Evolutionary conservation across 2,113 vertebrate species (phyloP).

Genomic region (Esox niger): DNA sequence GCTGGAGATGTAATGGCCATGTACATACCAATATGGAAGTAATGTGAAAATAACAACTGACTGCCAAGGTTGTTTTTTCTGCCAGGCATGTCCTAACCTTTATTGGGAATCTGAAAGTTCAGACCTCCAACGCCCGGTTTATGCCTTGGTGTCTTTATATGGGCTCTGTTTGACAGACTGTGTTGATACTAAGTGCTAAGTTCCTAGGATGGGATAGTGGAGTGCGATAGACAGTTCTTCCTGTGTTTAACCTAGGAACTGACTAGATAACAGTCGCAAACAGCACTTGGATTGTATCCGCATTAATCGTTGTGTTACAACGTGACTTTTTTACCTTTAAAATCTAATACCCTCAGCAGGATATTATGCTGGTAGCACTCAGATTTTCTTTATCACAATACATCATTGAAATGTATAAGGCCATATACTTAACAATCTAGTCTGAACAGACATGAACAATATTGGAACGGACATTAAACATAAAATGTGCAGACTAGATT

Average conservation of each 20-base stretch:
- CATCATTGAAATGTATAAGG: too few species aligned
- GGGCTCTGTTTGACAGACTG: constrained; percentile 15
- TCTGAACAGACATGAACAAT: too few species aligned
- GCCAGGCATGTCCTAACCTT: background rate
- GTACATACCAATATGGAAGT: background rate
- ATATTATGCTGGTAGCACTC: too few species aligned
- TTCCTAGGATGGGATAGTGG: too few species aligned
- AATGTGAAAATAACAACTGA: background rate
- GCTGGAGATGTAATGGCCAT: background rate
- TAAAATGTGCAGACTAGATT: too few species aligned
- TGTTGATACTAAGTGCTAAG: too few species aligned
- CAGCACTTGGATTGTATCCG: background rate
- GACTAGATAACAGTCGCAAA: constrained; percentile 16
- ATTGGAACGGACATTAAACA: too few species aligned
- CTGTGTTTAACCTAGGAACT: too few species aligned
- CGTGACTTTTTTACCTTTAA: background rate
- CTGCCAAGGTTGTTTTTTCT: constrained; percentile 3
- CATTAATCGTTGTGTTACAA: background rate
- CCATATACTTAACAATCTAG: too few species aligned
- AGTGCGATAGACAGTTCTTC: too few species aligned
- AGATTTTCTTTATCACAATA: too few species aligned
- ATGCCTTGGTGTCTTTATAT: constrained; percentile 27
- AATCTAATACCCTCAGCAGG: too few species aligned
- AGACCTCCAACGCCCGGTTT: background rate
- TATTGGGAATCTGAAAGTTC: constrained; percentile 1